A percentile compares a stretch with the other conserved stretches of the same genome.
phyloP scores from a whole-genome alignment of 2,797 vertebrate species.

The Anguilla obscura region DNA sequence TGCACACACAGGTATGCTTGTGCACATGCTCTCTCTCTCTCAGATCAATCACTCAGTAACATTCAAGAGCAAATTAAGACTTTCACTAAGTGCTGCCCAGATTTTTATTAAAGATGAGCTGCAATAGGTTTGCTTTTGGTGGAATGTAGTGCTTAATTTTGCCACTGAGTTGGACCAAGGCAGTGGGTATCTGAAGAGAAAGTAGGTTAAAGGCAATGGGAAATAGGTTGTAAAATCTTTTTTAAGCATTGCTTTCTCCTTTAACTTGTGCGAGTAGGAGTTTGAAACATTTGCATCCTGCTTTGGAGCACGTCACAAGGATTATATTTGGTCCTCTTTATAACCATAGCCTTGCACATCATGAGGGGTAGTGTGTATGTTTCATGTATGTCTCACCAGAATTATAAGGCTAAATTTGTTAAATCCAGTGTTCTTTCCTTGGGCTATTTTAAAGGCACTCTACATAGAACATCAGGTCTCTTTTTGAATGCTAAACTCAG shows the following conservation, averaged over 20 bases:
- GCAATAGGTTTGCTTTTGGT: background rate
- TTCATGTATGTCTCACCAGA: background rate
- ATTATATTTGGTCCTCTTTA: background rate
- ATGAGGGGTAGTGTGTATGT: background rate
- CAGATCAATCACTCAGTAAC: background rate
- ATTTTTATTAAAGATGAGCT: background rate
- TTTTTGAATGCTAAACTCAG: background rate
- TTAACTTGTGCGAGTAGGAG: conserved; percentile 37
- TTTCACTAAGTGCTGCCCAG: background rate
- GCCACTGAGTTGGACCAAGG: background rate
- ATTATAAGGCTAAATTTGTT: background rate
- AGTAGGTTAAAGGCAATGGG: conserved; percentile 66
- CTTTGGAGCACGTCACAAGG: background rate
- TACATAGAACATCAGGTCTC: background rate
- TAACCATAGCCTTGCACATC: background rate
- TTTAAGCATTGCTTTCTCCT: conserved; percentile 46
- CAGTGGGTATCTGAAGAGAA: conserved; percentile 42
- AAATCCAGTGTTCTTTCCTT: background rate
- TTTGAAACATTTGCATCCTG: background rate
- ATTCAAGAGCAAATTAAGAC: background rate
- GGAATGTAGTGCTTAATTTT: background rate
- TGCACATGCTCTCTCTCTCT: background rate
- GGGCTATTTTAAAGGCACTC: background rate
- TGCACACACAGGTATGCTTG: background rate
- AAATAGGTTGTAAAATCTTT: conserved; percentile 55